Percentiles rank a stretch among this genome's conserved stretches.
phyloP scores from a whole-genome alignment of 2,113 vertebrate species.

The Capreolus pygargus region DNA sequence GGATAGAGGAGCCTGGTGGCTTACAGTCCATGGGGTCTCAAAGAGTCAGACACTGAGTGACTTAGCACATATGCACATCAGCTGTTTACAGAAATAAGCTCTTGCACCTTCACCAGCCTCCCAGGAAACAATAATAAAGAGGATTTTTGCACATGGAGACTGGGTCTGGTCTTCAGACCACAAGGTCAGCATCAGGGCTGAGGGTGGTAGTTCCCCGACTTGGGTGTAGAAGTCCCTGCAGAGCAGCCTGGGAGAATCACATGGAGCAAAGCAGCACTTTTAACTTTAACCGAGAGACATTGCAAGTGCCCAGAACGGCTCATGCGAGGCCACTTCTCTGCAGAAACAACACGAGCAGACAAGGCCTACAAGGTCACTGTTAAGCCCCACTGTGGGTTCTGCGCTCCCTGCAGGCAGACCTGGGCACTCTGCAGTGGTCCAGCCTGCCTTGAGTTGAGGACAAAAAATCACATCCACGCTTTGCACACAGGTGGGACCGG shows the following conservation, averaged over 20 bases:
- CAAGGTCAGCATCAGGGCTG: background rate
- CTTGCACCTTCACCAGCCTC: background rate
- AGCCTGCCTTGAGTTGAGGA: background rate
- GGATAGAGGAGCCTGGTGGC: background rate
- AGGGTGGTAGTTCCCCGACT: fast-evolving
- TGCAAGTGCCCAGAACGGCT: background rate
- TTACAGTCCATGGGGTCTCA: background rate
- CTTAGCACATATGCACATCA: background rate
- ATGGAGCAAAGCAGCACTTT: background rate
- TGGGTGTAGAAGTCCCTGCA: too few species aligned
- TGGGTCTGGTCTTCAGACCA: background rate
- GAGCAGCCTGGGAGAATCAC: background rate
- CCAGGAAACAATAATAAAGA: background rate
- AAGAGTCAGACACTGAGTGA: background rate
- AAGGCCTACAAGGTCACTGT: fast-evolving
- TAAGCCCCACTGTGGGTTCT: background rate
- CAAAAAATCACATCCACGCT: background rate
- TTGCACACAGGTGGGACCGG: fast-evolving
- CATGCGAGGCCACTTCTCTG: background rate
- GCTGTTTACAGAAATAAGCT: background rate
- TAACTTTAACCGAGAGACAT: fast-evolving
- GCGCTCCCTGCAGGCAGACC: background rate
- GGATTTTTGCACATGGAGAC: background rate
- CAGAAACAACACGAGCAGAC: fast-evolving
- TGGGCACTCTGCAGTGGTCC: background rate